Evolutionary conservation across 2,888 invertebrate species (phyloP).

Genomic region (Didymodactylos carnosus): DNA sequence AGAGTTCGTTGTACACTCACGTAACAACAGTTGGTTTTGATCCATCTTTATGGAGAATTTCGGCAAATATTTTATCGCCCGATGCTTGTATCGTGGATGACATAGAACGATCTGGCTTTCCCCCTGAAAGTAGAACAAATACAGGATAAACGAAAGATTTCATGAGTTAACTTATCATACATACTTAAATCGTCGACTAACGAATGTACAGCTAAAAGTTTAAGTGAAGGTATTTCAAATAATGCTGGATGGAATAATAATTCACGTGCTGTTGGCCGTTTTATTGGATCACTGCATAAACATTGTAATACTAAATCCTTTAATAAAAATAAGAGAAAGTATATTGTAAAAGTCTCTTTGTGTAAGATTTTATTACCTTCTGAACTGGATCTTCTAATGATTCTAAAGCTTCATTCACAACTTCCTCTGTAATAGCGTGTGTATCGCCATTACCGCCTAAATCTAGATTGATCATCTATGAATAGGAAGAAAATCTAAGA

Average conservation of each 20-base stretch:
- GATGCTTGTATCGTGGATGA: background rate
- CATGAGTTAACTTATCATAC: background rate
- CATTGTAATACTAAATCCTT: conserved; percentile 71
- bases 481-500: too few relatives aligned
- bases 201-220: conserved; percentile 49
- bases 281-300: conserved; percentile 59
- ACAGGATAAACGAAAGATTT: background rate
- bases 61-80: background rate
- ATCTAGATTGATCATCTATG: conserved; percentile 13
- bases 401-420: conserved; percentile 7
- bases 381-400: background rate
- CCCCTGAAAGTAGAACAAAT: background rate
- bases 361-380: too few relatives aligned
- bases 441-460: conserved; percentile 5
- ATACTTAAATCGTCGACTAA: conserved; percentile 55
- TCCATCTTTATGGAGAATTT: background rate
- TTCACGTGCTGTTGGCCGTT: conserved; percentile 73
- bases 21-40: background rate
- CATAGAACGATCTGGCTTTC: background rate
- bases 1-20: too few relatives aligned
- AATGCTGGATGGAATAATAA: conserved; percentile 85
- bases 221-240: conserved; percentile 86
- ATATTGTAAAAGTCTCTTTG: too few relatives aligned
- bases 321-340: background rate
- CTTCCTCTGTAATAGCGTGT: background rate